Conservation (phyloP, 2,797 vertebrate genomes). For the Phalloptychus januarius region DNA sequence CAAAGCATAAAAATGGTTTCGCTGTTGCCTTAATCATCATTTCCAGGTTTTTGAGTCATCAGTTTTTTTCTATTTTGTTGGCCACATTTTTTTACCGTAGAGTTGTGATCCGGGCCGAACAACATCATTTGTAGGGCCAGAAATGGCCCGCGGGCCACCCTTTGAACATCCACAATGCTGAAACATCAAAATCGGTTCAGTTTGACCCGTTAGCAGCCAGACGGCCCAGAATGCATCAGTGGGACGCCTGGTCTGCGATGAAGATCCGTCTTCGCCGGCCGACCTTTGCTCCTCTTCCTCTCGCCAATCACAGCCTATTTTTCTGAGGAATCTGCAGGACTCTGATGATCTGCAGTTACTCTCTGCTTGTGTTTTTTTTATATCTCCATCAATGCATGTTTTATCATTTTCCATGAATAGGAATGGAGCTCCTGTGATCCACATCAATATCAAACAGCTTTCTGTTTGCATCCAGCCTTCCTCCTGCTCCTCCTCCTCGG, state of each 20-base stretch:
- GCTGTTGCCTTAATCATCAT: too few relatives aligned
- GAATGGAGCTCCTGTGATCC: slow-evolving; percentile 41
- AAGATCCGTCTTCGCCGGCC: neutral
- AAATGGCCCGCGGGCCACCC: too few relatives aligned
- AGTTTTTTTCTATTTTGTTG: too few relatives aligned
- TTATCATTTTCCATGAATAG: slow-evolving; percentile 52
- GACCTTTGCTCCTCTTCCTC: neutral
- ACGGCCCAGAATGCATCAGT: neutral
- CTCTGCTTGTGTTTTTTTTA: neutral
- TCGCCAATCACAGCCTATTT: neutral
- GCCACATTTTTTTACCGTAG: too few relatives aligned
- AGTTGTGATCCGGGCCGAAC: too few relatives aligned
- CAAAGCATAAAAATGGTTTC: too few relatives aligned
- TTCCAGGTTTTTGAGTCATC: too few relatives aligned
- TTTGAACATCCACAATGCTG: too few relatives aligned
- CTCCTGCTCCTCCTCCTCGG: slow-evolving; percentile 7
- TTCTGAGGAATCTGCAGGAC: neutral
- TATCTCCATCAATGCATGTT: slow-evolving; percentile 22
- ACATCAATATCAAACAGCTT: slow-evolving; percentile 51
- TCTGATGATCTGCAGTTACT: neutral
- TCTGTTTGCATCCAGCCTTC: neutral
- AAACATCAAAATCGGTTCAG: neutral
- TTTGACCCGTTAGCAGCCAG: neutral
- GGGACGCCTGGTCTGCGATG: neutral
- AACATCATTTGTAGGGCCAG: too few relatives aligned